Evolutionary conservation across 1,140 invertebrate genomes (phyloP).

Genomic region (Zaprionus ornatus): DNA sequence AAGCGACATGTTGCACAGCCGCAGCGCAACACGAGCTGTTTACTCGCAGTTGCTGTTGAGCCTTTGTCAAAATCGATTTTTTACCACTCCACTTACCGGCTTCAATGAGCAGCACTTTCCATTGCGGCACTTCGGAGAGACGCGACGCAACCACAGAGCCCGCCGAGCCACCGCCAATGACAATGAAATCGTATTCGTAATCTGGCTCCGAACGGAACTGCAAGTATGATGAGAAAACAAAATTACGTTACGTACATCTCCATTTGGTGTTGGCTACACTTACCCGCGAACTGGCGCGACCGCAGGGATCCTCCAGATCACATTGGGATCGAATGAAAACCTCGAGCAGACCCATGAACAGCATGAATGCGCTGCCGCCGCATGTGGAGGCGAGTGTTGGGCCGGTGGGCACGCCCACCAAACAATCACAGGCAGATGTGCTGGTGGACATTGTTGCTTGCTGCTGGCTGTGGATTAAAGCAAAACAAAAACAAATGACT

Average conservation of each 20-base stretch:
- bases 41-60: background rate
- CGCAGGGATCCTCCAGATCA: slow-evolving; percentile 93
- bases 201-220: slow-evolving; percentile 86
- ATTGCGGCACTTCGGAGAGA: slow-evolving; percentile 90
- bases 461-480: slow-evolving; percentile 17
- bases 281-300: slow-evolving; percentile 85
- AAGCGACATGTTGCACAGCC: slow-evolving; percentile 59
- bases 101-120: slow-evolving; percentile 92
- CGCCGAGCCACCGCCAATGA: slow-evolving; percentile 94
- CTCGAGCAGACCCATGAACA: slow-evolving; percentile 93
- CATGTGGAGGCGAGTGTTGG: slow-evolving; percentile 92
- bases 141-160: slow-evolving; percentile 93
- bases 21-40: slow-evolving; percentile 8
- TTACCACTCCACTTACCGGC: slow-evolving; percentile 86
- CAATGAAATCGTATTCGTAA: slow-evolving; percentile 92
- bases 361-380: slow-evolving; percentile 92
- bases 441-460: slow-evolving; percentile 59
- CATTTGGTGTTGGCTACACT: slow-evolving; percentile 3
- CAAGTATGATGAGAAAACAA: slow-evolving; percentile 28
- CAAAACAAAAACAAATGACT: slow-evolving; percentile 66
- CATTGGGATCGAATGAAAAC: slow-evolving; percentile 93
- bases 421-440: slow-evolving; percentile 88
- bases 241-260: background rate
- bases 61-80: slow-evolving; percentile 38
- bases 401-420: slow-evolving; percentile 88